These are phyloP conservation scores for Eumerus sabulonum DNA, from an alignment of 2,888 invertebrate genomes.

Conservation along the genomic window DNA sequence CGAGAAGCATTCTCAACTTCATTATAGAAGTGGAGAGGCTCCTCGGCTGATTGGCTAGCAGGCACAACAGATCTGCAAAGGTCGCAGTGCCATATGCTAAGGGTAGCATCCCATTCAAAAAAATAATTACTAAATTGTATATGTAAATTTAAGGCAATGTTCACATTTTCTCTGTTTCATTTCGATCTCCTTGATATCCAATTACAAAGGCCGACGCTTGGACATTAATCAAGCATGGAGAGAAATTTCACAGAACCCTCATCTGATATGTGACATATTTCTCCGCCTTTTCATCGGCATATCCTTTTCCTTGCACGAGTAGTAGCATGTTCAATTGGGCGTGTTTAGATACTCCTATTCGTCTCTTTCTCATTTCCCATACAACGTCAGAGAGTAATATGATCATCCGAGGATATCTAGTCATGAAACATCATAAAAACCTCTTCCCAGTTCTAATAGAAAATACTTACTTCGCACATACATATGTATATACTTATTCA, in stretches of 20 bases:
- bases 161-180: too few species aligned
- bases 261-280: conserved; percentile 32
- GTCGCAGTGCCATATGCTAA: too few species aligned
- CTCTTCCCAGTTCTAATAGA: too few species aligned
- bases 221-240: conserved; percentile 58
- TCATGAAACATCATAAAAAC: neutral
- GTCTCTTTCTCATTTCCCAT: neutral
- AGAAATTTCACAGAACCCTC: conserved; percentile 60
- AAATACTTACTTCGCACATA: too few species aligned
- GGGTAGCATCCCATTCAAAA: too few species aligned
- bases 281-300: conserved; percentile 10
- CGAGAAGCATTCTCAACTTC: too few species aligned
- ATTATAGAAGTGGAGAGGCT: too few species aligned
- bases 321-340: conserved; percentile 34
- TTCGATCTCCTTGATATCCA: conserved; percentile 6
- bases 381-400: conserved; percentile 21
- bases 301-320: neutral
- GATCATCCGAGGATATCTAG: neutral
- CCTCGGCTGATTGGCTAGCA: too few species aligned
- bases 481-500: too few species aligned
- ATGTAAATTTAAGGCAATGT: too few species aligned
- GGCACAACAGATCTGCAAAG: too few species aligned
- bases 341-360: conserved; percentile 41
- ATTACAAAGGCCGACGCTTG: conserved; percentile 52
- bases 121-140: too few species aligned